Conservation (phyloP, 2,113 vertebrate species). For the Mungos mungo region DNA sequence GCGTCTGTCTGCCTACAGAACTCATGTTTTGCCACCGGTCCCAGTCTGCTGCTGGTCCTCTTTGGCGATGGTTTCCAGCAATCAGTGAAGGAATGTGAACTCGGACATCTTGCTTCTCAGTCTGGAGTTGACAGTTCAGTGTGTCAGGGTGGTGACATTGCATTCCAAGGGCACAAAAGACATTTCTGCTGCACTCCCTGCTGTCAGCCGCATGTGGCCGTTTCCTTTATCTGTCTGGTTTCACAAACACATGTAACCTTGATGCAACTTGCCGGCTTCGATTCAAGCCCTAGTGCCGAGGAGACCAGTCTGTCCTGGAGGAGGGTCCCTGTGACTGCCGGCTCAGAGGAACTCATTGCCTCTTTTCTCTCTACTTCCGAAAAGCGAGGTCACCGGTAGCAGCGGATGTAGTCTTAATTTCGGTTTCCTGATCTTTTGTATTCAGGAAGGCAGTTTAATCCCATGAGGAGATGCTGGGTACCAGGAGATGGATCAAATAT, state of each 20-base stretch:
- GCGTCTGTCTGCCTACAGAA: background rate
- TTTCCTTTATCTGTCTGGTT: conserved; percentile 15
- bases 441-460: background rate
- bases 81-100: background rate
- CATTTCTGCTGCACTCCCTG: conserved; percentile 24
- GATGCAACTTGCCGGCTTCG: background rate
- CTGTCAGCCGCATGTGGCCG: conserved; percentile 34
- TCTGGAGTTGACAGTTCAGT: background rate
- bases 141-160: conserved; percentile 41
- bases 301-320: background rate
- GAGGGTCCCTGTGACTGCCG: background rate
- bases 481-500: background rate
- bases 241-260: conserved; percentile 46
- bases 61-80: background rate
- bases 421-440: background rate
- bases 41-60: background rate
- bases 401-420: background rate
- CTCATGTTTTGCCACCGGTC: background rate
- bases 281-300: background rate
- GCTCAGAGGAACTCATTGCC: background rate
- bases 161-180: conserved; percentile 44
- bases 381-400: background rate
- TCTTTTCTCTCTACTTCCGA: background rate
- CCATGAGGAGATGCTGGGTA: background rate
- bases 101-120: background rate